Conservation (phyloP, 2,113 vertebrate species). For the Sebastes schlegelii region DNA sequence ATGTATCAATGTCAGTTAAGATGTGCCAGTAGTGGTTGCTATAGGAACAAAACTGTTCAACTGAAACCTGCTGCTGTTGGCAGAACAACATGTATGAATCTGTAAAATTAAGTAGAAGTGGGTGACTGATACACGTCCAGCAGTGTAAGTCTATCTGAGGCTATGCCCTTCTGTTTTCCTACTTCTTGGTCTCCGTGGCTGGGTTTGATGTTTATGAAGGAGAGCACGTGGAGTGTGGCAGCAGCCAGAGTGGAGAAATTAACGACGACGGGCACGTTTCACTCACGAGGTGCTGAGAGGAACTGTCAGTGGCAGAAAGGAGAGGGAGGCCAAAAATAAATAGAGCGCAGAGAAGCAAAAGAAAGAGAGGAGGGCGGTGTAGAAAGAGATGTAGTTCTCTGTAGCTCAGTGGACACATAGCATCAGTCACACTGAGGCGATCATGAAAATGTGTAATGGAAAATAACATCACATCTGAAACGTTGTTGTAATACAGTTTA, state of each 20-base stretch:
- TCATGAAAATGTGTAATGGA: slow-evolving; percentile 18
- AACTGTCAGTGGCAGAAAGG: slow-evolving; percentile 34
- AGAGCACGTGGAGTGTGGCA: slow-evolving; percentile 15
- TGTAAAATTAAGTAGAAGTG: background rate
- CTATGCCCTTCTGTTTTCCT: slow-evolving; percentile 13
- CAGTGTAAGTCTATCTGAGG: background rate
- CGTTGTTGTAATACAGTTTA: background rate
- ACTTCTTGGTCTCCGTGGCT: slow-evolving; percentile 7
- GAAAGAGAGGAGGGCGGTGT: slow-evolving; percentile 5
- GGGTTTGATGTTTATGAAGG: slow-evolving; percentile 39
- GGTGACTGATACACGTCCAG: background rate
- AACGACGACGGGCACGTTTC: slow-evolving; percentile 14
- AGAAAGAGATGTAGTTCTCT: slow-evolving; percentile 1
- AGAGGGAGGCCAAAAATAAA: slow-evolving; percentile 37
- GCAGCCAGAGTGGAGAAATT: slow-evolving; percentile 7
- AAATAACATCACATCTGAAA: background rate
- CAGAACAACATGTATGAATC: slow-evolving; percentile 6
- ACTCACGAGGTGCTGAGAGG: slow-evolving; percentile 49
- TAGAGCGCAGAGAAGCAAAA: slow-evolving; percentile 3
- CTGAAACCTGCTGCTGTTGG: background rate
- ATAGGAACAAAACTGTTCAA: background rate
- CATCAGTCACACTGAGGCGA: slow-evolving; percentile 32
- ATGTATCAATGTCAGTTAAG: background rate
- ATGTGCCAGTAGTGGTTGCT: background rate
- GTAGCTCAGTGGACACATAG: background rate